A percentile compares a stretch with the other conserved stretches of the same genome.
Evolutionary conservation across 2,888 invertebrate genomes (phyloP).

Genomic region (Oscheius onirici): DNA sequence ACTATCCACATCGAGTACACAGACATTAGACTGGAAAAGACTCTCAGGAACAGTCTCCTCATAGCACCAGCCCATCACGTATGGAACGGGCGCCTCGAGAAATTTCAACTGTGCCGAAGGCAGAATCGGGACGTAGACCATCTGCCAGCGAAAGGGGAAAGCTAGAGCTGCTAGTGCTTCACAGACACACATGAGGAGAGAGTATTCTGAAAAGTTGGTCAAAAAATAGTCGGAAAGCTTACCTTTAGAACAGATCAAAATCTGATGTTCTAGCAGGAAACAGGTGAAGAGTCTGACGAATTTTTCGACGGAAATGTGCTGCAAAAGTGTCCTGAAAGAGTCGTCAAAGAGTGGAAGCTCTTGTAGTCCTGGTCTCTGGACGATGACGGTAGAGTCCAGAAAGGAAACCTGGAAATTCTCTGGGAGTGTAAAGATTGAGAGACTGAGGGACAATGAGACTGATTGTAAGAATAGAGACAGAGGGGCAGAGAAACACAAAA

Average conservation of each 20-base stretch:
- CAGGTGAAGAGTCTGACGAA: constrained; percentile 92
- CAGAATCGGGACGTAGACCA: constrained; percentile 97
- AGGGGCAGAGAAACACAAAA: background rate
- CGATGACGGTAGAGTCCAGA: constrained; percentile 55
- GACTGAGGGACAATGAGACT: background rate
- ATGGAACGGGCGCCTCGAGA: constrained; percentile 96
- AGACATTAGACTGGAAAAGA: constrained; percentile 81
- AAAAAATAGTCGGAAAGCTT: constrained; percentile 64
- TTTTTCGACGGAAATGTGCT: constrained; percentile 88
- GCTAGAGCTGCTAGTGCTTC: constrained; percentile 89
- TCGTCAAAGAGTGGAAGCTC: constrained; percentile 95
- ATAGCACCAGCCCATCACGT: constrained; percentile 88
- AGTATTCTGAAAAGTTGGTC: constrained; percentile 71
- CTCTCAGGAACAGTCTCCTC: constrained; percentile 67
- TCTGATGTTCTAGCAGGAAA: constrained; percentile 93
- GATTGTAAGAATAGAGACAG: too few species aligned
- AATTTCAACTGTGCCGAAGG: constrained; percentile 86
- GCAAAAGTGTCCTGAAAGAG: constrained; percentile 84
- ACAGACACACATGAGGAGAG: constrained; percentile 93
- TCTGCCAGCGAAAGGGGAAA: constrained; percentile 96
- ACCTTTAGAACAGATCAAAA: constrained; percentile 91
- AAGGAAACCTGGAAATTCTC: constrained; percentile 49
- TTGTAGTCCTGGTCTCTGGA: constrained; percentile 73
- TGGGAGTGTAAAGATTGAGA: background rate
- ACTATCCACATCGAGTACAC: constrained; percentile 94